Evolutionary conservation across 23 tunicate genomes (phyloP), one percentile per base, ranked within the genome.

Genomic region (Halocynthia roretzi): DNA sequence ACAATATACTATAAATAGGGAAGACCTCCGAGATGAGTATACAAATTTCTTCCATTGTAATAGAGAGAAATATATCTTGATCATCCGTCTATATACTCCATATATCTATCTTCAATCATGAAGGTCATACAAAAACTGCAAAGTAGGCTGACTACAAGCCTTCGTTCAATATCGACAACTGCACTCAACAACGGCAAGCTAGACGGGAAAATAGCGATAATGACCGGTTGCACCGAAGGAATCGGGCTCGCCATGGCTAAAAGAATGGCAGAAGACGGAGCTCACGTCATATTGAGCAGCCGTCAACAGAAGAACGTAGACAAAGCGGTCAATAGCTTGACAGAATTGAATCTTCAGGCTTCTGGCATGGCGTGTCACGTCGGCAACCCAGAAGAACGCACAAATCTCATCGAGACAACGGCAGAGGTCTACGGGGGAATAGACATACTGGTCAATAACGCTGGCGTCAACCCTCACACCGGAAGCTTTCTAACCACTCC

Each of bases 191-290:
- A 31, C 44, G 44, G 44, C 44, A 71, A 71, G 64, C 64, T 71
- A 71, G 76, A 71, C 5, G 76, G 94, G 8, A 78, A 77, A 79
- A 76, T 80, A 8, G 98, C 93, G 8, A 17, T 93, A 53, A 89
- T 85, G 12, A 87, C 89, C 22, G 98, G 89, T 7, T 87, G 95
- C 23, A 93, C 94, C 6, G 89, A 93, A 53, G 98, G 98, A 9
- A 71, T 71, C 44, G 76, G 76, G 17, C 6, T 71, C 44, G 56
- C 55, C 11, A 71, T 93, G 56, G 98, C 98, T 23, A 70, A 80
- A 14, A 82, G 83, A 10, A 82, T 93, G 49, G 98, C 81, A 7
- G 54, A 83, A 58, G 98, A 93, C 68, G 98, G 98, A 4, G 98
- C 98, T 5, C 80, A 93, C 20, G 94, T 87, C 50, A 84, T 83